Base-by-base conservation (phyloP, 2,797 vertebrate genomes). In the Meda fulgida region DNA sequence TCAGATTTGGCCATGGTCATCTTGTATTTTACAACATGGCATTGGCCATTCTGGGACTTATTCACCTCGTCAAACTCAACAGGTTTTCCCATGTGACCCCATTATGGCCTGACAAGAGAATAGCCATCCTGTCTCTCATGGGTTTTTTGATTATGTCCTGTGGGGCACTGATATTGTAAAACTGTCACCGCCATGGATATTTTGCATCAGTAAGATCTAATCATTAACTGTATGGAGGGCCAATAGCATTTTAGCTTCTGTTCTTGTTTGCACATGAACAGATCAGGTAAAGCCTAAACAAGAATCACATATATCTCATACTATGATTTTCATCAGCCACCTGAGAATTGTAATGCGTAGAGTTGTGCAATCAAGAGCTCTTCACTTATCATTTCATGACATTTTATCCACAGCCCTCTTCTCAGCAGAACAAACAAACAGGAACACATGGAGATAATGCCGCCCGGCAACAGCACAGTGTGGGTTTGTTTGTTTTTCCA, bases 401-500 rank as follows among this genome's bases (percentile, higher is more conserved):
- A 82, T 88, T 85, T 88, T 88, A 85, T 78, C 84, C 63, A 66
- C 80, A 87, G 75, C 67, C 58, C 87, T 87, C 81, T 89, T 84
- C 89, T 89, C 87, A 87, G 86, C 60, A 83, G 92, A 89, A 88
- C 87, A 90, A 89, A 89, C 88, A 90, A 89, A 89, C 87, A 89
- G 85, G 90, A 91, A 92, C 92, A 91, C 91, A 89, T 88, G 89
- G 89, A 91, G 89, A 91, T 72, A 87, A 84, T 83, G 80, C 85
- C 84, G 78, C 85, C 86, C 91, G 87, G 79, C 86, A 91, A 90
- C 84, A 92, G 83, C 86, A 86, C 82, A 83, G 81, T 87, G 85
- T 77, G 91, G 88, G 91, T 79, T 83, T 88, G 89, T 93, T 93
- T 92, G 90, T 91, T 92, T 93, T 92, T 92, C 91, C 87, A 77